Percentiles rank a stretch among this genome's conserved stretches.
Conservation (phyloP, 2,113 vertebrate species). For the Platichthys stellatus region DNA sequence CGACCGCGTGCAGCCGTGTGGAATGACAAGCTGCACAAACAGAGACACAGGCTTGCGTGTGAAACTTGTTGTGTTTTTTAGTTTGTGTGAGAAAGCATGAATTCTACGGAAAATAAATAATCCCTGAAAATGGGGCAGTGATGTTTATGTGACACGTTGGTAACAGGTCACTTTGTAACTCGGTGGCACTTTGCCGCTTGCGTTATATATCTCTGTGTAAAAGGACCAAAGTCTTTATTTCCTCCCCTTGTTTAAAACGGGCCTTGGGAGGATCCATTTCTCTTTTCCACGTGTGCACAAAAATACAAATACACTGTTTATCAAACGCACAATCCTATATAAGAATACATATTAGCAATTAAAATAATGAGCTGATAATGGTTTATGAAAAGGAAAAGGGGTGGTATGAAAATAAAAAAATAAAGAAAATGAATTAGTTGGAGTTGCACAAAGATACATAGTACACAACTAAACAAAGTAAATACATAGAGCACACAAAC, state of each 20-base stretch:
- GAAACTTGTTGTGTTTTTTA: slow-evolving; percentile 1
- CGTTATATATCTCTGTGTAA: not conserved
- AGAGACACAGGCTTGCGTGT: slow-evolving; percentile 75
- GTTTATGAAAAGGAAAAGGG: not conserved
- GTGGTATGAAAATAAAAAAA: not conserved
- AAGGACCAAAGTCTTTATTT: not conserved
- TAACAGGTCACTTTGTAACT: not conserved
- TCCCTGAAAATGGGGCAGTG: slow-evolving; percentile 81
- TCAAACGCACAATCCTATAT: not conserved
- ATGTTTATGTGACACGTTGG: slow-evolving; percentile 81
- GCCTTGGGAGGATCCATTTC: not conserved
- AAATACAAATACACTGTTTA: not conserved
- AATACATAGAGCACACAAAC: no score
- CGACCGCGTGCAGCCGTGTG: slow-evolving; percentile 81
- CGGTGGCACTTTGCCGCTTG: not conserved
- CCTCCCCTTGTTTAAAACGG: not conserved
- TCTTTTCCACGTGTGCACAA: not conserved
- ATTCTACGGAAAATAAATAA: slow-evolving; percentile 81
- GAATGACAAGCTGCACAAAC: slow-evolving; percentile 89
- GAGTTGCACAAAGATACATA: not conserved
- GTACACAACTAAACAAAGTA: no score
- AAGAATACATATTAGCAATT: not conserved
- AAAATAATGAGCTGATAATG: not conserved
- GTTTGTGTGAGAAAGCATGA: slow-evolving; percentile 14
- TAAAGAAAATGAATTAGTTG: not conserved